Conservation (phyloP, 1,140 invertebrate species). For the Drosophila seguyi region DNA sequence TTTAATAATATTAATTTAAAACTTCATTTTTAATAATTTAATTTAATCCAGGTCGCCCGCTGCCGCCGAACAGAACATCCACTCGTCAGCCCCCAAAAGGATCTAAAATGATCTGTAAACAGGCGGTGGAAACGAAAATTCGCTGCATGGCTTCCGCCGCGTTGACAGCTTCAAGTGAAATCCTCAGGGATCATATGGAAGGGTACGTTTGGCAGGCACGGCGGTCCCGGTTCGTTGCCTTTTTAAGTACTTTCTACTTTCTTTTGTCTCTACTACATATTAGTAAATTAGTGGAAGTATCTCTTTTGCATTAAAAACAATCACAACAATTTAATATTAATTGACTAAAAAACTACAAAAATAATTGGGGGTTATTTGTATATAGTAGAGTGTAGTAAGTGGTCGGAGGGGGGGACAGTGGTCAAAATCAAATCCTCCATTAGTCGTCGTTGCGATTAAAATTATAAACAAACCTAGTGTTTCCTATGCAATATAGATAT, state of each 20-base stretch:
- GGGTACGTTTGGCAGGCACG: neutral
- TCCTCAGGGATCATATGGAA: neutral
- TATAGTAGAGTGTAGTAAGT: slow-evolving; percentile 60
- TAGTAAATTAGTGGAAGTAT: slow-evolving; percentile 81
- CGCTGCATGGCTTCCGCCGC: slow-evolving; percentile 68
- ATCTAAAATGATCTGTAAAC: slow-evolving; percentile 45
- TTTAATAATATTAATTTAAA: slow-evolving; percentile 82
- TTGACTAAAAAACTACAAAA: slow-evolving; percentile 83
- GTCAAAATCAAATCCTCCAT: slow-evolving; percentile 84
- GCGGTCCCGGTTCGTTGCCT: slow-evolving; percentile 59
- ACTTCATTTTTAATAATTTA: slow-evolving; percentile 78
- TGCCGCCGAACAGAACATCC: neutral
- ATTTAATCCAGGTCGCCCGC: slow-evolving; percentile 33
- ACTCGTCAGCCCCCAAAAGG: neutral
- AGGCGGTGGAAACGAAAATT: slow-evolving; percentile 61
- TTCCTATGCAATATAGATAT: slow-evolving; percentile 63
- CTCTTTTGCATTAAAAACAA: slow-evolving; percentile 82
- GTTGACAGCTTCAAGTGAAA: slow-evolving; percentile 42
- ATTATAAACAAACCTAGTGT: slow-evolving; percentile 78
- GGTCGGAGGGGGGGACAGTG: slow-evolving; percentile 54
- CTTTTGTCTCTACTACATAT: slow-evolving; percentile 62
- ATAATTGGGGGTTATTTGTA: slow-evolving; percentile 68
- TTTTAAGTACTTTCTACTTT: slow-evolving; percentile 70
- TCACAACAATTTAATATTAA: slow-evolving; percentile 85
- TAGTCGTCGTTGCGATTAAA: slow-evolving; percentile 81